Percentiles rank a stretch among this genome's conserved stretches.
Conservation (phyloP, 2,797 vertebrate genomes). For the Arctocebus calabarensis region DNA sequence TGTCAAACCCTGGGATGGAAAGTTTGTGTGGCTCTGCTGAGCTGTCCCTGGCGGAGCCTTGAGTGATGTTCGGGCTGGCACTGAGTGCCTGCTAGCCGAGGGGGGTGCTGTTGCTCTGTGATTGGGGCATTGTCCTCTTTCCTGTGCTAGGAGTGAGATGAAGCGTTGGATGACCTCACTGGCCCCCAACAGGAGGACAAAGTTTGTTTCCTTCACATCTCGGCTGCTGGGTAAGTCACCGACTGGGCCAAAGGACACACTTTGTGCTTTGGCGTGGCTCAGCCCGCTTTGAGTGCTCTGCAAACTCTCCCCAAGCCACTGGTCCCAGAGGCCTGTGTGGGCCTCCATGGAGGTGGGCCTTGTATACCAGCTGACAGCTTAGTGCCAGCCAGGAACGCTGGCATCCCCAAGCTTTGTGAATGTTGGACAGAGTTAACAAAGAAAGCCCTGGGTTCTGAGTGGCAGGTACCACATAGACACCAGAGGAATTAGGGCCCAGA, state of each 20-base stretch:
- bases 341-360: not conserved
- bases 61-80: not conserved
- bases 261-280: not conserved
- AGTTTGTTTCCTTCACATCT: constrained; percentile 94
- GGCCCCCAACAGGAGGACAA: constrained; percentile 95
- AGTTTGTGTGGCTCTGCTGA: accelerated
- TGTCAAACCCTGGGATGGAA: not conserved
- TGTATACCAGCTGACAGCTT: not conserved
- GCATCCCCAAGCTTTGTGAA: accelerated
- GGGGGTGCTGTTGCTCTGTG: accelerated
- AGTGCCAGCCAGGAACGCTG: accelerated
- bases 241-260: accelerated
- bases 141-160: constrained; percentile 94
- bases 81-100: not conserved
- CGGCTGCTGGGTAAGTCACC: constrained; percentile 92
- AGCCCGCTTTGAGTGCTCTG: not conserved
- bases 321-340: accelerated
- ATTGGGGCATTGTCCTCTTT: constrained; percentile 22
- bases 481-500: not conserved
- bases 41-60: not conserved
- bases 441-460: not conserved
- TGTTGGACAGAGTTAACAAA: accelerated
- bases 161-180: constrained; percentile 96
- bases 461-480: not conserved
- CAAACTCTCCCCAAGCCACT: accelerated